Conservation (phyloP, 64 coral and sea anemone species). For the Pachyseris speciosa region DNA sequence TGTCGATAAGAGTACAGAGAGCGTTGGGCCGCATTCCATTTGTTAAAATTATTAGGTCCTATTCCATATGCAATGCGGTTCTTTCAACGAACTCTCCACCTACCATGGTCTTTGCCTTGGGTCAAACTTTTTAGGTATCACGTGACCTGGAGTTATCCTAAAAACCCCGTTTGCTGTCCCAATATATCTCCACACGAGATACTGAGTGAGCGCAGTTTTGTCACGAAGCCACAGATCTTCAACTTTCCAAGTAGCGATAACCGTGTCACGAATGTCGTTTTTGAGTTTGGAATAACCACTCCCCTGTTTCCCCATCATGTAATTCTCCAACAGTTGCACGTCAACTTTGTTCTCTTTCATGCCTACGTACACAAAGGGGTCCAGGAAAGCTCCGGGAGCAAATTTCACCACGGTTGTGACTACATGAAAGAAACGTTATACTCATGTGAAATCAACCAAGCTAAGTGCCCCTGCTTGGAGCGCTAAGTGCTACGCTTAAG, state of each 20-base stretch:
- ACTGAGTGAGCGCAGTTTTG: constrained; percentile 38
- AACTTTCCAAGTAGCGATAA: constrained; percentile 49
- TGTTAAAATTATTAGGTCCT: too few species aligned
- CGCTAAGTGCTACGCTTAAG: too few species aligned
- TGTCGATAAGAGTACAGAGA: too few species aligned
- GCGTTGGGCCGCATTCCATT: too few species aligned
- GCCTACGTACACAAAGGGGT: constrained; percentile 69
- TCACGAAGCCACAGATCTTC: constrained; percentile 42
- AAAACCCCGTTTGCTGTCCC: constrained; percentile 69
- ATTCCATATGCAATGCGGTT: neutral
- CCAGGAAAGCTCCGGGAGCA: constrained; percentile 42
- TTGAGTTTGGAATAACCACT: constrained; percentile 22
- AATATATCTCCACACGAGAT: constrained; percentile 67
- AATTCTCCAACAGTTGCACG: neutral
- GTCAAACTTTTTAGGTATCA: constrained; percentile 35
- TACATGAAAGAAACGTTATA: neutral
- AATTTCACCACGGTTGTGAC: constrained; percentile 68
- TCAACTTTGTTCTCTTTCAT: constrained; percentile 5
- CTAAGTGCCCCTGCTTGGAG: too few species aligned
- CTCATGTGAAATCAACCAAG: neutral
- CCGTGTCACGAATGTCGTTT: constrained; percentile 49
- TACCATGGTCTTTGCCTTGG: constrained; percentile 68
- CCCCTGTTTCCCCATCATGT: constrained; percentile 22
- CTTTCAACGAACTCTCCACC: neutral
- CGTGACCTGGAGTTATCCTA: constrained; percentile 51